phyloP scores from a whole-genome alignment of 1,140 invertebrate species.

The Lutraria rhynchaena region DNA sequence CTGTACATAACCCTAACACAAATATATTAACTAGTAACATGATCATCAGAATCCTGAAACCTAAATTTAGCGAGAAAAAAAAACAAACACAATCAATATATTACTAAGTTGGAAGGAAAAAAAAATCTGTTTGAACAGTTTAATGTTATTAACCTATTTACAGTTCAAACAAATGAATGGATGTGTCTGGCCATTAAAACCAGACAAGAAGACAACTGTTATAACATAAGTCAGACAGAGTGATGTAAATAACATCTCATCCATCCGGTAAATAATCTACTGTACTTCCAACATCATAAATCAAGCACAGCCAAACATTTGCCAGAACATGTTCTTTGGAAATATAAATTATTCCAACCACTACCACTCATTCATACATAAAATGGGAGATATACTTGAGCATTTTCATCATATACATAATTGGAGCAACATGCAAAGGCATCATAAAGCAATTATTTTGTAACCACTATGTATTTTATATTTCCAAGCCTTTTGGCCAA shows the following conservation, averaged over 20 bases:
- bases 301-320: slow-evolving; percentile 7
- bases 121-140: not conserved
- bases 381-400: too few species aligned
- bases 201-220: slow-evolving; percentile 20
- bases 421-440: slow-evolving; percentile 17
- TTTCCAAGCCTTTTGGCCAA: not conserved
- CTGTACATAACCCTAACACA: too few species aligned
- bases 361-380: slow-evolving; percentile 14
- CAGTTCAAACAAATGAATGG: not conserved
- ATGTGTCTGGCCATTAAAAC: not conserved
- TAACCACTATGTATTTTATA: not conserved
- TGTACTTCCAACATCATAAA: slow-evolving; percentile 6
- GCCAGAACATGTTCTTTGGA: slow-evolving; percentile 8
- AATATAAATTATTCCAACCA: not conserved
- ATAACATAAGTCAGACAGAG: slow-evolving; percentile 7
- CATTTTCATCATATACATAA: too few species aligned
- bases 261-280: too few species aligned
- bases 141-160: not conserved
- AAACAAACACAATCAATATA: too few species aligned
- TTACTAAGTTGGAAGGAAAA: too few species aligned
- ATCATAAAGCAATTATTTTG: not conserved
- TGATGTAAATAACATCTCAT: too few species aligned
- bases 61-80: too few species aligned
- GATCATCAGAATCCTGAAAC: too few species aligned
- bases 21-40: too few species aligned